Conservation (phyloP, 2,113 vertebrate genomes). For the Nothocercus nigrocapillus region DNA sequence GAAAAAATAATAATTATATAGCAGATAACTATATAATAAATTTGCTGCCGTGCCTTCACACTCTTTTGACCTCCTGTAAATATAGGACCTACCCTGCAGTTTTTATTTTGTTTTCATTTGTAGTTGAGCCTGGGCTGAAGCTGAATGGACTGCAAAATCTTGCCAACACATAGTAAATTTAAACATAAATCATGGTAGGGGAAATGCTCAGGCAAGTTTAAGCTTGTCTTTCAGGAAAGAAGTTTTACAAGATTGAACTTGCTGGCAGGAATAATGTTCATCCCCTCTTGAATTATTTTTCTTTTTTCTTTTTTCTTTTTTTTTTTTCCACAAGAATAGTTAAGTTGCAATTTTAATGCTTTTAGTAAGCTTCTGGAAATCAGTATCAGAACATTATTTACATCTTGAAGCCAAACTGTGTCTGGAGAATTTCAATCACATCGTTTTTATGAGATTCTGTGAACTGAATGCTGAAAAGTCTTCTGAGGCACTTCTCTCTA, state of each 20-base stretch:
- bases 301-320: not conserved
- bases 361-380: slow-evolving; percentile 61
- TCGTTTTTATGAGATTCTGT: slow-evolving; percentile 41
- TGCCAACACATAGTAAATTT: slow-evolving; percentile 35
- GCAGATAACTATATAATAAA: not conserved
- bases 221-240: slow-evolving; percentile 24
- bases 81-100: not conserved
- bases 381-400: slow-evolving; percentile 53
- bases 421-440: slow-evolving; percentile 61
- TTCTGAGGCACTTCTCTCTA: slow-evolving; percentile 6
- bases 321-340: not conserved
- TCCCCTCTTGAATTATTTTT: not conserved
- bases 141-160: not conserved
- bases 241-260: slow-evolving; percentile 26
- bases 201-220: slow-evolving; percentile 30
- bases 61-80: not conserved
- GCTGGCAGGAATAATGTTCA: not conserved
- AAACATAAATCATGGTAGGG: slow-evolving; percentile 13
- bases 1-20: not conserved
- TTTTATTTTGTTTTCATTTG: slow-evolving; percentile 11
- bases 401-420: slow-evolving; percentile 20
- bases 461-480: not conserved
- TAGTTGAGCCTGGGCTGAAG: not conserved
- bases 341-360: slow-evolving; percentile 35
- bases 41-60: not conserved